phyloP scores from a whole-genome alignment of 2,888 invertebrate species.

The Stenoptilia bipunctidactyla region DNA sequence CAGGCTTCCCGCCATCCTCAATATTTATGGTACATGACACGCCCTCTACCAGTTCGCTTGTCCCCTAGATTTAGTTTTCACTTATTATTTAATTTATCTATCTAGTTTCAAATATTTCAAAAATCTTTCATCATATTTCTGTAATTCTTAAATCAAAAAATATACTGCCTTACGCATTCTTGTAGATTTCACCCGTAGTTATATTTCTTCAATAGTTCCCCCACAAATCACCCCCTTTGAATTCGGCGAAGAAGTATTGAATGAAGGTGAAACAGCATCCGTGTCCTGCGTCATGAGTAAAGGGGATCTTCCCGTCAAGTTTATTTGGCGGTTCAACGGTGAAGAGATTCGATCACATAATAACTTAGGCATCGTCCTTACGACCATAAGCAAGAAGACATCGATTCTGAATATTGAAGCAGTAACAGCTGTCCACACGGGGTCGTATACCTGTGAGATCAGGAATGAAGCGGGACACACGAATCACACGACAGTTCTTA shows the following conservation, averaged over 20 bases:
- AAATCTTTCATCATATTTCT: too few species aligned
- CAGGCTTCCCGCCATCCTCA: constrained; percentile 77
- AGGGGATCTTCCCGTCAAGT: constrained; percentile 84
- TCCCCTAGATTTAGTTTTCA: too few species aligned
- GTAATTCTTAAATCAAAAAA: too few species aligned
- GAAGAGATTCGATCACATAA: constrained; percentile 60
- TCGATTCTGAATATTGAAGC: constrained; percentile 76
- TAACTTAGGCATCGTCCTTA: constrained; percentile 69
- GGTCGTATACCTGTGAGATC: constrained; percentile 76
- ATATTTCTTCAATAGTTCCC: constrained; percentile 60
- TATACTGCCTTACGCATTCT: constrained; percentile 24
- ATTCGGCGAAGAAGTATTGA: constrained; percentile 80
- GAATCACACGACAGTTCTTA: constrained; percentile 70
- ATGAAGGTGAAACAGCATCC: constrained; percentile 80
- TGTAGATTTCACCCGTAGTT: constrained; percentile 7
- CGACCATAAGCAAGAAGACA: constrained; percentile 73
- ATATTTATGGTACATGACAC: constrained; percentile 76
- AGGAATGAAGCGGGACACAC: constrained; percentile 73
- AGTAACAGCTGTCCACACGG: constrained; percentile 72
- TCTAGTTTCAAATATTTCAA: too few species aligned
- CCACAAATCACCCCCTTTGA: constrained; percentile 82
- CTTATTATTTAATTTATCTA: too few species aligned
- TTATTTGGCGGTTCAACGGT: constrained; percentile 79
- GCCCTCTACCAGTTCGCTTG: too few species aligned
- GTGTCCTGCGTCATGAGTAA: constrained; percentile 82